These are phyloP conservation scores for Electrona antarctica DNA, from an alignment of 2,113 vertebrate genomes.

Conservation along the genomic window DNA sequence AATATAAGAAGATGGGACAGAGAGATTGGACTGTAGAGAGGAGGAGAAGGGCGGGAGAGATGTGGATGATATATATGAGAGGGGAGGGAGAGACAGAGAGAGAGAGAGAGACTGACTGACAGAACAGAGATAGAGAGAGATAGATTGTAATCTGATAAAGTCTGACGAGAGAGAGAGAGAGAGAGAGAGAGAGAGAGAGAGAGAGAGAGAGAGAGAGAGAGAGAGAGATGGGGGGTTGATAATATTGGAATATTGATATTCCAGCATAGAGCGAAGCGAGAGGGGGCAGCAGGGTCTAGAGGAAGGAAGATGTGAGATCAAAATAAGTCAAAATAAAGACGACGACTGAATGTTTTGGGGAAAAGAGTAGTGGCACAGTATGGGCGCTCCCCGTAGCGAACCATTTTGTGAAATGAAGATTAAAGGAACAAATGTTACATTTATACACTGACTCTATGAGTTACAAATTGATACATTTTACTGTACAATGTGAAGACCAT, in stretches of 20 bases:
- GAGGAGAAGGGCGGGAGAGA: neutral
- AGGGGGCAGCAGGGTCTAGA: neutral
- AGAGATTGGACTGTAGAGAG: neutral
- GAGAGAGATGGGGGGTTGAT: neutral
- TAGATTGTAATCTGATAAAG: no score
- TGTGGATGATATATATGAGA: neutral
- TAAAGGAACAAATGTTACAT: no score
- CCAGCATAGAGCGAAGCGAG: no score
- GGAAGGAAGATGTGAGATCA: neutral
- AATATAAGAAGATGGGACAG: neutral
- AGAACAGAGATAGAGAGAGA: neutral
- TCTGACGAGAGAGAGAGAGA: neutral
- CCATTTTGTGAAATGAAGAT: no score
- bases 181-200: neutral
- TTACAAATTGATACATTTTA: no score
- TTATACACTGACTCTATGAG: no score
- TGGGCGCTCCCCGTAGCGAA: neutral
- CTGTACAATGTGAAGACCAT: no score
- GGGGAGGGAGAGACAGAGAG: constrained; percentile 5
- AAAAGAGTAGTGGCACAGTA: no score
- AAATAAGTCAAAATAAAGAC: neutral
- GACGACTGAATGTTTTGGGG: neutral
- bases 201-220: constrained; percentile 4
- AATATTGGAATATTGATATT: no score
- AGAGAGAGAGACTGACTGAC: neutral